Conservation (phyloP, 2,113 vertebrate genomes). For the Scortum barcoo region DNA sequence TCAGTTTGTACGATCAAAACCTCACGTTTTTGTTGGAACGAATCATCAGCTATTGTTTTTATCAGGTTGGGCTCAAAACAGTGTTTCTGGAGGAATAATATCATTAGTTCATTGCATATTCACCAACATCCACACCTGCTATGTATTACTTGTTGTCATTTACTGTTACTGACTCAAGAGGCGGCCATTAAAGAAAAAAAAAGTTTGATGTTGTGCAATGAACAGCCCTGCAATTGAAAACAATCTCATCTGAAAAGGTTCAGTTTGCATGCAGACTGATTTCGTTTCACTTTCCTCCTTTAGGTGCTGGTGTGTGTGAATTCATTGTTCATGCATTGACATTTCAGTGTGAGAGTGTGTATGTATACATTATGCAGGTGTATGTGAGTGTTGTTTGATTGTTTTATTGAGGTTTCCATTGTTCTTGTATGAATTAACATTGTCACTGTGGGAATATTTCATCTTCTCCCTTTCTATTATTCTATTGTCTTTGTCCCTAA, state of each 20-base stretch:
- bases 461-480: constrained; percentile 1
- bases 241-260: not conserved
- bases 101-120: not conserved
- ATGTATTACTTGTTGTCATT: constrained; percentile 9
- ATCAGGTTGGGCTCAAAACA: not conserved
- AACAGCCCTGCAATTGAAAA: not conserved
- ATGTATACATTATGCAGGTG: not conserved
- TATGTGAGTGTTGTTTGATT: not conserved
- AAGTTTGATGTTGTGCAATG: constrained; percentile 2
- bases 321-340: not conserved
- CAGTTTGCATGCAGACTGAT: not conserved
- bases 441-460: not conserved
- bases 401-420: not conserved
- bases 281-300: not conserved
- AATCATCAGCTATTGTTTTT: not conserved
- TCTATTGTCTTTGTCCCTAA: not conserved
- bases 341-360: not conserved
- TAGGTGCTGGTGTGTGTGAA: not conserved
- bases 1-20: not conserved
- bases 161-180: not conserved
- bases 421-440: not conserved
- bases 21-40: not conserved
- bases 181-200: not conserved
- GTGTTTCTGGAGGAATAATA: not conserved
- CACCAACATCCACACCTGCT: constrained; percentile 32